Conservation (phyloP, 1,140 invertebrate genomes). For the Neotoxoptera formosana region DNA sequence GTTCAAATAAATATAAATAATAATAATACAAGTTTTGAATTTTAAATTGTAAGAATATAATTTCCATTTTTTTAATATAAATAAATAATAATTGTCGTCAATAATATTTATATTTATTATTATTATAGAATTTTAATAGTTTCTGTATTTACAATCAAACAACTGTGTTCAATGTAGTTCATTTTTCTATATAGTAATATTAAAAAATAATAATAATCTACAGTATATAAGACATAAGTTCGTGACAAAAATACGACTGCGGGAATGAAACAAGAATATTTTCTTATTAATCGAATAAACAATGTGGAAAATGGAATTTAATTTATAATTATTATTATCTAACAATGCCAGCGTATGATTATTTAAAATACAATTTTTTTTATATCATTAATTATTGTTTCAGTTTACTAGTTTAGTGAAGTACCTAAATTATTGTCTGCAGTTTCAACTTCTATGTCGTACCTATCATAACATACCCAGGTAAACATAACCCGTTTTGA, state of each 20-base stretch:
- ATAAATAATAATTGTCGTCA: background rate
- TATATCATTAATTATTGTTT: no score
- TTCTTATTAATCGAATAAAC: background rate
- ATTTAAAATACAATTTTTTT: background rate
- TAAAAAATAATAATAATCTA: background rate
- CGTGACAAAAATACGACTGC: background rate
- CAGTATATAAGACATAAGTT: background rate
- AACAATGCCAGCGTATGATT: background rate
- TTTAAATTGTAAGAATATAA: background rate
- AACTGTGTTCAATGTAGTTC: background rate
- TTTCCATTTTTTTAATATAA: background rate
- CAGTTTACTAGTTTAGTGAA: background rate
- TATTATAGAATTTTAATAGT: background rate
- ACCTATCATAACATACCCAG: background rate
- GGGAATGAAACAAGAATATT: background rate
- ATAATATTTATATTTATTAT: background rate
- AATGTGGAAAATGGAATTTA: background rate
- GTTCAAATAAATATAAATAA: background rate
- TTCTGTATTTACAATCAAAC: background rate
- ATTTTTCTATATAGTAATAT: background rate
- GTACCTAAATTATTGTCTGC: background rate
- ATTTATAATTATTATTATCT: slow-evolving; percentile 12
- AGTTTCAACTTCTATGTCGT: background rate
- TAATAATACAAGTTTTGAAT: background rate
- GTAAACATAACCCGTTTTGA: background rate